Base-by-base conservation (phyloP, 2,113 vertebrate species). In the Brachypteracias leptosomus region DNA sequence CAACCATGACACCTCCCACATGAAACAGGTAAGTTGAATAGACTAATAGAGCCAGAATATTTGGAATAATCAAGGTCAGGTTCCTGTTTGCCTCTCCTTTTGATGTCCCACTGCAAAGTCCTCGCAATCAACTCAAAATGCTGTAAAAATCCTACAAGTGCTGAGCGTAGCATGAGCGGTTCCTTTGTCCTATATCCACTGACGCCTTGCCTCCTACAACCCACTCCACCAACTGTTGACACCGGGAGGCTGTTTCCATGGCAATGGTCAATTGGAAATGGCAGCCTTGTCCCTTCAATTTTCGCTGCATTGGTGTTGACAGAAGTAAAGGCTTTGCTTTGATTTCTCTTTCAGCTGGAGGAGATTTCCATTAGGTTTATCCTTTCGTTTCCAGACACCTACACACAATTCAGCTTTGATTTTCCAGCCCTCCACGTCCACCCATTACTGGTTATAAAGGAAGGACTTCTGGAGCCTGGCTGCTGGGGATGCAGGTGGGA, bases 261-360 rank as follows among this genome's bases (percentile, higher is more conserved):
- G 97, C 35, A 5, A 98, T 97, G 86, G 97, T 97, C 97, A 96
- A 17, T 62, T 63, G 93, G 85, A 95, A 97, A 94, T 46, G 88
- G 96, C 96, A 95, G 95, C 65, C 12, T 44, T 7, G 24, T 88
- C 85, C 96, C 89, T 92, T 94, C 95, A 54, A 77, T 97, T 95
- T 94, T 79, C 74, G 3, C 88, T 5, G 44, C 5, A 10, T 86
- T 87, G 92, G 93, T 96, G 93, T 77, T 90, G 94, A 95, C 95
- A 91, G 92, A 95, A 90, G 88, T 76, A 83, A 95, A 97, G 97
- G 94, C 93, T 94, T 84, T 20, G 68, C 87, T 97, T 90, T 61
- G 92, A 80, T 95, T 96, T 91, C 82, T 91, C 61, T 58, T 93
- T 96, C 24, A 42, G 70, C 75, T 58, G 91, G 88, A 96, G 72